Percentiles rank a stretch among this genome's conserved stretches.
Evolutionary conservation across 2,113 vertebrate species (phyloP).

Genomic region (Phaethornis superciliosus): DNA sequence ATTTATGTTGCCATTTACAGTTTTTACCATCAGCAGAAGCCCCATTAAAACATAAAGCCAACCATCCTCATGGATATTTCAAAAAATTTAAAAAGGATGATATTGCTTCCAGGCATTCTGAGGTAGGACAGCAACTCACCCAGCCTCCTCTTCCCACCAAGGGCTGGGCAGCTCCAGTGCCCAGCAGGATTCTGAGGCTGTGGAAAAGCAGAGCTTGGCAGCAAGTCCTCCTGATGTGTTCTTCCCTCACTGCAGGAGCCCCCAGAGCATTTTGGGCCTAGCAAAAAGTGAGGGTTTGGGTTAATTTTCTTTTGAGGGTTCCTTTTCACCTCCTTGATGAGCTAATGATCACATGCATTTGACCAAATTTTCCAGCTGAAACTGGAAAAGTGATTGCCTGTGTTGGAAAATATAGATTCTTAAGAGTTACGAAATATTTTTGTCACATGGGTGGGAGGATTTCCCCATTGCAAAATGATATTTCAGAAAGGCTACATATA

Average conservation of each 20-base stretch:
- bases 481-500: conserved; percentile 1
- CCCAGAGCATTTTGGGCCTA: not conserved
- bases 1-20: not conserved
- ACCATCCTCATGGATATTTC: not conserved
- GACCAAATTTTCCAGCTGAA: not conserved
- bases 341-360: not conserved
- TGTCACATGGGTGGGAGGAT: conserved; percentile 19
- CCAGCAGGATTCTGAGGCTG: not conserved
- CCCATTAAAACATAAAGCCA: not conserved
- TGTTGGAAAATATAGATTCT: conserved; percentile 7
- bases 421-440: conserved; percentile 5
- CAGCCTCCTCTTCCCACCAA: not conserved
- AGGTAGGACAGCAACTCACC: not conserved
- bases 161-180: not conserved
- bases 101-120: not conserved
- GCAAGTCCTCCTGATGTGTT: fast-evolving
- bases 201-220: not conserved
- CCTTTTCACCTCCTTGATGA: not conserved
- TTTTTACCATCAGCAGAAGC: not conserved
- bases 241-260: not conserved
- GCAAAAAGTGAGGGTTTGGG: not conserved
- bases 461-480: conserved; percentile 26
- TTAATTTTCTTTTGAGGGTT: not conserved
- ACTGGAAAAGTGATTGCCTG: not conserved
- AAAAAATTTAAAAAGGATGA: not conserved